phyloP scores from a whole-genome alignment of 1,140 invertebrate species.

The Drosophila pseudoobscura region DNA sequence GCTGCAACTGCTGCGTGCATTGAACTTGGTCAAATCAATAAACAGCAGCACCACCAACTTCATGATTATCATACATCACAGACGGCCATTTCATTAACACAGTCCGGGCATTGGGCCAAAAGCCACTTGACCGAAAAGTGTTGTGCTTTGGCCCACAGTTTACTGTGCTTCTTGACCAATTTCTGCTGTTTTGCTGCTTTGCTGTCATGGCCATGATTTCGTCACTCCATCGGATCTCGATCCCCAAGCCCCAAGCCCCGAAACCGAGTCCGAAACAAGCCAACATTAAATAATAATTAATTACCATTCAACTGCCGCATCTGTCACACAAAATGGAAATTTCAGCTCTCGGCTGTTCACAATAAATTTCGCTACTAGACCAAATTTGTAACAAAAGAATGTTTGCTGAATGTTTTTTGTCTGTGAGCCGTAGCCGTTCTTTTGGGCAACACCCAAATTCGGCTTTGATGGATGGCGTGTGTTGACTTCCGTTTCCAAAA shows the following conservation, averaged over 20 bases:
- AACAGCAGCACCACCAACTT: not conserved
- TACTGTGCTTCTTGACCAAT: conserved; percentile 24
- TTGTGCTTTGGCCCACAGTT: conserved; percentile 24
- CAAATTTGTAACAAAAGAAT: conserved; percentile 67
- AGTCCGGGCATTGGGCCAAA: conserved; percentile 43
- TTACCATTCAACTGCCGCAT: conserved; percentile 51
- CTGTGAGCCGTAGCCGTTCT: conserved; percentile 12
- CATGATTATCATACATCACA: too few species aligned
- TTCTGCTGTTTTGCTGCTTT: conserved; percentile 3
- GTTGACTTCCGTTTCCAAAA: conserved; percentile 54
- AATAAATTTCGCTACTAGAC: conserved; percentile 66
- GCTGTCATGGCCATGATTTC: conserved; percentile 42
- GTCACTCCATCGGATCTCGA: conserved; percentile 16
- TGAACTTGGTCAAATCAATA: conserved; percentile 39
- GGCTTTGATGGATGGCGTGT: conserved; percentile 57
- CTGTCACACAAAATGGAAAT: conserved; percentile 59
- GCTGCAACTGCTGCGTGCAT: conserved; percentile 51
- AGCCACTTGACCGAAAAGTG: conserved; percentile 48
- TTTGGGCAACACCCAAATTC: conserved; percentile 40
- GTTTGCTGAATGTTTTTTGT: conserved; percentile 18
- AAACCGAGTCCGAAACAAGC: not conserved
- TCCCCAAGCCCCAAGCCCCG: too few species aligned
- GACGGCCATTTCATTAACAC: conserved; percentile 37
- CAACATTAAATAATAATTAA: conserved; percentile 52
- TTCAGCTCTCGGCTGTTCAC: conserved; percentile 30